Evolutionary conservation across 2,113 vertebrate genomes (phyloP), one percentile per base, ranked within the genome.

Genomic region (Xenopus borealis): DNA sequence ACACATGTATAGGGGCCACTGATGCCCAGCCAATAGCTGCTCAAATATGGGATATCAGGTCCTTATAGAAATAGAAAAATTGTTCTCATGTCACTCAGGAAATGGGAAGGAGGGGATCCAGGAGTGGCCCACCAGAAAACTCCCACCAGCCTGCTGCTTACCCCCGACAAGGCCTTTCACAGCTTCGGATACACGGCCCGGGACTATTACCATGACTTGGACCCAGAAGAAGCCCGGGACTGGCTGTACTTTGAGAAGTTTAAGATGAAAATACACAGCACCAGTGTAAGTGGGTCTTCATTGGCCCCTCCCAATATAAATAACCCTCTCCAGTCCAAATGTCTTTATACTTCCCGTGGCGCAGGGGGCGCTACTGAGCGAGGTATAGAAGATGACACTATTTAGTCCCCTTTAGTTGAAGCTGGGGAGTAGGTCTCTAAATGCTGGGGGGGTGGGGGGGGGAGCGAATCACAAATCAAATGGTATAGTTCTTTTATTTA

Each of bases 161-260:
- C 94, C 0, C 97, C 97, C 0, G 95, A 98, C 0, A 90, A 95
- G 6, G 19, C 80, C 10, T 99, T 99, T 86, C 97, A 99, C 86
- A 98, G 97, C 80, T 96, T 99, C 0, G 97, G 97, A 55, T 99
- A 96, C 76, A 93, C 94, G 0, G 97, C 97, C 10, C 84, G 96
- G 7, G 97, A 99, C 80, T 95, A 84, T 76, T 99, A 97, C 88
- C 97, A 99, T 0, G 95, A 98, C 82, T 87, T 99, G 72, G 95
- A 98, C 81, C 97, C 97, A 0, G 94, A 97, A 55, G 97, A 99
- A 70, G 95, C 95, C 1, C 89, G 87, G 0, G 93, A 95, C 69
- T 99, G 97, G 97, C 89, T 98, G 46, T 99, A 98, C 88, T 98
- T 99, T 0, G 96, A 99, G 81, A 99, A 99, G 83, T 99, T 99